Conservation (phyloP, 1,140 invertebrate genomes). For the Drosophila teissieri region DNA sequence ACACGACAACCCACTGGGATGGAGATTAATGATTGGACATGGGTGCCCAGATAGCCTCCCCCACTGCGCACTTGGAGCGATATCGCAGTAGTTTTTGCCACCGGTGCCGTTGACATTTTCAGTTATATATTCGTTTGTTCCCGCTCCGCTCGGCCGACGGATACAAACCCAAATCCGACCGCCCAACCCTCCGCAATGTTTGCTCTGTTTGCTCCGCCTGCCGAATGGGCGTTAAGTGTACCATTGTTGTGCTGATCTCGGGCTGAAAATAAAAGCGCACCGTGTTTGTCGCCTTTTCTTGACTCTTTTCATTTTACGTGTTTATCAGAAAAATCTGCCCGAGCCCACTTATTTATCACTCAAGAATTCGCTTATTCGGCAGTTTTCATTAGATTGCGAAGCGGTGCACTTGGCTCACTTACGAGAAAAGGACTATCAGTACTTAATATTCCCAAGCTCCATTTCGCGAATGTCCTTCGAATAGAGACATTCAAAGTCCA, state of each 20-base stretch:
- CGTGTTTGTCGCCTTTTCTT: constrained; percentile 70
- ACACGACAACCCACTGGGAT: constrained; percentile 12
- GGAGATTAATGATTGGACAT: constrained; percentile 2
- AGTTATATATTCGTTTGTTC: constrained; percentile 45
- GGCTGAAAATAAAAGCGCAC: constrained; percentile 48
- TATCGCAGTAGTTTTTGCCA: constrained; percentile 37
- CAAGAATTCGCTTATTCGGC: constrained; percentile 62
- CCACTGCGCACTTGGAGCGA: constrained; percentile 10
- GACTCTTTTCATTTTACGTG: constrained; percentile 77
- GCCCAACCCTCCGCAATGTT: constrained; percentile 22
- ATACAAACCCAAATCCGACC: neutral
- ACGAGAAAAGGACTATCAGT: neutral
- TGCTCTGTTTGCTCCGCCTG: constrained; percentile 42
- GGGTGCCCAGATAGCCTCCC: neutral
- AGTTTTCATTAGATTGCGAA: constrained; percentile 79
- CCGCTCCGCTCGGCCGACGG: constrained; percentile 5
- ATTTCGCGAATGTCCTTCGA: constrained; percentile 8
- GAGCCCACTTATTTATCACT: constrained; percentile 70
- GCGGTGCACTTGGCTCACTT: constrained; percentile 60
- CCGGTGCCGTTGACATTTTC: constrained; percentile 49
- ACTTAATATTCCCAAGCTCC: neutral
- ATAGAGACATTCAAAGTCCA: neutral
- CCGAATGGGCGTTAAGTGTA: constrained; percentile 77
- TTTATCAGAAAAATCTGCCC: constrained; percentile 73
- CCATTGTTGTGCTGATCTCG: constrained; percentile 68